Percentiles rank a stretch among this genome's conserved stretches.
Evolutionary conservation across 2,888 invertebrate genomes (phyloP).

Genomic region (Cephus rjabovi): DNA sequence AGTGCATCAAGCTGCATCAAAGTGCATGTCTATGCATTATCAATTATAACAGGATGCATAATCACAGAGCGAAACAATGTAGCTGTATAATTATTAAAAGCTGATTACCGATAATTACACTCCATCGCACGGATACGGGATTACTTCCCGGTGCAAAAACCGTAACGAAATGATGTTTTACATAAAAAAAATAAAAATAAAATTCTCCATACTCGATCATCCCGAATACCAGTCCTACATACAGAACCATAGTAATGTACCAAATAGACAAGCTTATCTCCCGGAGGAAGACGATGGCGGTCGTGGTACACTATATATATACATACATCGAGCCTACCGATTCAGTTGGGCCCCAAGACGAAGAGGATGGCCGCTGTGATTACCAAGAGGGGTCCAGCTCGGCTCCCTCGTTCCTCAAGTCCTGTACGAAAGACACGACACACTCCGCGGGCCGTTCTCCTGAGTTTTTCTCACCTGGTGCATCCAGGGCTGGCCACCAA

Average conservation of each 20-base stretch:
- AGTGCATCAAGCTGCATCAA: not conserved
- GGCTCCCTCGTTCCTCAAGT: not conserved
- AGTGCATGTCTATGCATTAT: not conserved
- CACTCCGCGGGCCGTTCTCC: not conserved
- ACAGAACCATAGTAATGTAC: not conserved
- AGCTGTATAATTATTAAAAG: slow-evolving; percentile 36
- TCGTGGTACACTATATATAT: not conserved
- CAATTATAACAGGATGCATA: not conserved
- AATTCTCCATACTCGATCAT: not conserved
- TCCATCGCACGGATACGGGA: slow-evolving; percentile 40
- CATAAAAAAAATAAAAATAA: not conserved
- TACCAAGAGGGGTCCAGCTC: not conserved
- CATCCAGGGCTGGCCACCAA: slow-evolving; percentile 25
- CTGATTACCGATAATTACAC: slow-evolving; percentile 43
- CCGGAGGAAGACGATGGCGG: not conserved
- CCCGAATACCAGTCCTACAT: not conserved
- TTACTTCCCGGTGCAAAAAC: slow-evolving; percentile 34
- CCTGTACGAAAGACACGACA: not conserved
- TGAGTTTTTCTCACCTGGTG: slow-evolving; percentile 34
- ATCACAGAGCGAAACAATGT: not conserved
- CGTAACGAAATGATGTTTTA: too few species aligned
- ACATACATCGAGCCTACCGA: not conserved
- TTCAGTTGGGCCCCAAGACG: not conserved
- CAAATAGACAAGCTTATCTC: not conserved
- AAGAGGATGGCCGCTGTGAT: slow-evolving; percentile 12